A percentile compares a stretch with the other conserved stretches of the same genome.
phyloP scores from a whole-genome alignment of 37 sponge, comb jelly and placozoan genomes.

The Spongilla lacustris region DNA sequence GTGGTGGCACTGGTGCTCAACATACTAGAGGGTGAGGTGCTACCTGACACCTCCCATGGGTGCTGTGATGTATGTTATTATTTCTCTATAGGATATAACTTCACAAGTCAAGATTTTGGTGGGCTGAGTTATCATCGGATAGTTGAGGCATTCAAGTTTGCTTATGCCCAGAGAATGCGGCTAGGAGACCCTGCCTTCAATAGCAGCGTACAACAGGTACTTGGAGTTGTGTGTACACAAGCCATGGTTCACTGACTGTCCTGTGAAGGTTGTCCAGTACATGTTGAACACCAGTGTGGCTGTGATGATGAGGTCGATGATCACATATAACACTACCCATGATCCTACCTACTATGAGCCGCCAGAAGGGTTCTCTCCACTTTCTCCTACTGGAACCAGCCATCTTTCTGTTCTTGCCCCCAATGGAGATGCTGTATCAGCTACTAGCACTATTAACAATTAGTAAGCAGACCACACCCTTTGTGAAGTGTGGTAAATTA shows the following conservation, averaged over 20 bases:
- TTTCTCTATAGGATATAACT: conserved; percentile 45
- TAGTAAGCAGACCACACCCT: conserved; percentile 46
- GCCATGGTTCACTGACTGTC: background rate
- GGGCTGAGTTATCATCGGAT: conserved; percentile 74
- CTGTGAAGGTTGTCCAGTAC: conserved; percentile 53
- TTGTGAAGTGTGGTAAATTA: background rate
- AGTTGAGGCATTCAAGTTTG: conserved; percentile 91
- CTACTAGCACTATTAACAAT: conserved; percentile 79
- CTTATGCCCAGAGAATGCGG: conserved; percentile 68
- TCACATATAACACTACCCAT: conserved; percentile 70
- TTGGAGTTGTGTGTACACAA: background rate
- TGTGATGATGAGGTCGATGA: conserved; percentile 26
- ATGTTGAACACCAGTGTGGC: conserved; percentile 63
- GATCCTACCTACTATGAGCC: conserved; percentile 56
- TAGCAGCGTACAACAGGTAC: conserved; percentile 10
- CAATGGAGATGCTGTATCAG: conserved; percentile 90
- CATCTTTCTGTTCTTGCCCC: conserved; percentile 79
- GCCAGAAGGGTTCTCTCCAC: background rate
- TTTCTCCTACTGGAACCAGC: conserved; percentile 61
- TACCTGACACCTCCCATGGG: too few species aligned
- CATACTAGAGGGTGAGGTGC: conserved; percentile 65
- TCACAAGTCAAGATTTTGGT: conserved; percentile 22
- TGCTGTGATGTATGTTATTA: background rate
- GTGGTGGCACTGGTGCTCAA: conserved; percentile 81
- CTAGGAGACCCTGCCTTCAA: conserved; percentile 90